phyloP scores from a whole-genome alignment of 2,113 vertebrate genomes.

The Cricetomys ansorgei region DNA sequence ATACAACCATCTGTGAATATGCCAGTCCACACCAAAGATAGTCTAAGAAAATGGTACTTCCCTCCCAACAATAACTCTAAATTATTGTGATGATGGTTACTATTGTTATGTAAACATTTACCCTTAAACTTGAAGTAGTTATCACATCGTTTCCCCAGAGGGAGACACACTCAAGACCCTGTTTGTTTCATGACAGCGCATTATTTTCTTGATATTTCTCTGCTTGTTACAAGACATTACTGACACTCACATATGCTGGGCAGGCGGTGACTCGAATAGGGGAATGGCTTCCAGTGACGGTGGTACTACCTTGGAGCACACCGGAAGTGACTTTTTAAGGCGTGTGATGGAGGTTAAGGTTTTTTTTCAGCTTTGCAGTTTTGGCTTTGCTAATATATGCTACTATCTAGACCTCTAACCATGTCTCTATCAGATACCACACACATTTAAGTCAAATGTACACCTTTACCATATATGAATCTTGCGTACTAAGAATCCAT shows the following conservation, averaged over 20 bases:
- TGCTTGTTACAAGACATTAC: constrained; percentile 20
- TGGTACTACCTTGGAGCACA: constrained; percentile 63
- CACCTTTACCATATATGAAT: constrained; percentile 49
- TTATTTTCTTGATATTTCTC: constrained; percentile 58
- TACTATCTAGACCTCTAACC: constrained; percentile 36
- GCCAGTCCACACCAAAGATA: not conserved
- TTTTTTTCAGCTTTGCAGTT: constrained; percentile 58
- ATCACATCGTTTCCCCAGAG: constrained; percentile 33
- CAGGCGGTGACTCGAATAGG: constrained; percentile 51
- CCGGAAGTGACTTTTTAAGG: constrained; percentile 67
- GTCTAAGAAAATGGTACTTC: not conserved
- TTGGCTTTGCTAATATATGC: constrained; percentile 27
- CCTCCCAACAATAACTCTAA: constrained; percentile 14
- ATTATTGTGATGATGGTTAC: not conserved
- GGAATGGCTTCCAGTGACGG: constrained; percentile 78
- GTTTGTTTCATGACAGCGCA: constrained; percentile 41
- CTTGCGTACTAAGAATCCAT: not conserved
- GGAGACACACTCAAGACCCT: not conserved
- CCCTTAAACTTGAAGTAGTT: not conserved
- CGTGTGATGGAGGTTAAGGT: not conserved
- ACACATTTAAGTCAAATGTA: constrained; percentile 59
- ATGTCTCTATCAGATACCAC: constrained; percentile 12
- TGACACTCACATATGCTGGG: not conserved
- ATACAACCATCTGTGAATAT: not conserved
- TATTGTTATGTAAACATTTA: not conserved